These are phyloP conservation scores for Philantomba maxwellii DNA, from an alignment of 2,113 vertebrate species.

Conservation along the genomic window DNA sequence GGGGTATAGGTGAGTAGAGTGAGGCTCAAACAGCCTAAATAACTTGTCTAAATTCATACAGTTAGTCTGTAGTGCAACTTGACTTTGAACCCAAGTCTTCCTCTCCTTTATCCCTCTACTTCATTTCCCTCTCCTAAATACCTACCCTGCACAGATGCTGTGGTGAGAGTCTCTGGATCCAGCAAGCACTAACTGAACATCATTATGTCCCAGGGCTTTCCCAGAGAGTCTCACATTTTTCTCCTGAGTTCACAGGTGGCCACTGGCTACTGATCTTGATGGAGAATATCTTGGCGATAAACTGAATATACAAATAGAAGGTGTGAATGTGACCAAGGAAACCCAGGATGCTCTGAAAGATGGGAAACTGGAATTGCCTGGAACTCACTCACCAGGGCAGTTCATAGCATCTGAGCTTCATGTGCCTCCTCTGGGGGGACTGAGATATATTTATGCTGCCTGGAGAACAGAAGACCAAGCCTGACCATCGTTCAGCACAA, in stretches of 20 bases:
- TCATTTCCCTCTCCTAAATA: background rate
- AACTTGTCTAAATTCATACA: background rate
- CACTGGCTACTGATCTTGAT: background rate
- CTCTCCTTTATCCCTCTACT: background rate
- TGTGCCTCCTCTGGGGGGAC: background rate
- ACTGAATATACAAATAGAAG: background rate
- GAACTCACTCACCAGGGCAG: background rate
- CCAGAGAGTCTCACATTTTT: background rate
- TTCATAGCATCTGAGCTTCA: background rate
- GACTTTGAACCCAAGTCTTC: background rate
- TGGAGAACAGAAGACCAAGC: background rate
- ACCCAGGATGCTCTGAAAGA: background rate
- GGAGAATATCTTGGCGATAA: background rate
- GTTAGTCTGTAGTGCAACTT: background rate
- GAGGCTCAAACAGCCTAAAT: background rate
- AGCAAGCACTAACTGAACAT: background rate
- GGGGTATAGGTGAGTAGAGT: background rate
- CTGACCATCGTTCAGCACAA: too few relatives aligned
- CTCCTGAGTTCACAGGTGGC: background rate
- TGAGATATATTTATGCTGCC: background rate
- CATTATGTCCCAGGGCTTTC: background rate
- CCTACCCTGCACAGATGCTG: background rate
- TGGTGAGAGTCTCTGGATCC: background rate
- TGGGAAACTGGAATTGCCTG: background rate
- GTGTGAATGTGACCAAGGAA: background rate